These are phyloP conservation scores for Hirtodrosophila confusa DNA, from an alignment of 2,888 invertebrate species.

Conservation along the genomic window DNA sequence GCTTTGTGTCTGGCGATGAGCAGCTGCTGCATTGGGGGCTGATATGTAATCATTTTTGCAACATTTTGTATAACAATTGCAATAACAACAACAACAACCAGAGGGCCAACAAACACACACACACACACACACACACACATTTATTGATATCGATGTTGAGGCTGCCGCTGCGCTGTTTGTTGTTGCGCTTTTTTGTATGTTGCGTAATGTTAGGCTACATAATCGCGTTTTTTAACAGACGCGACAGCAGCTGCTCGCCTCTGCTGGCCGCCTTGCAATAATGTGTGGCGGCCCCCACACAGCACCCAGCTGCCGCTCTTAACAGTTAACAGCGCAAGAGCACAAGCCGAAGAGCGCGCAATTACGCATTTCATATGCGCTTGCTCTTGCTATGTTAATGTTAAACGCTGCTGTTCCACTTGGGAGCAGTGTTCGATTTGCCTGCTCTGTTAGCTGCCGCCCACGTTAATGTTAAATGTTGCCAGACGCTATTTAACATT, in stretches of 20 bases:
- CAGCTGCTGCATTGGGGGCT: slow-evolving; percentile 15
- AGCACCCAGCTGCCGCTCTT: slow-evolving; percentile 27
- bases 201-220: slow-evolving; percentile 80
- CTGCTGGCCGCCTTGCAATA: background rate
- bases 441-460: slow-evolving; percentile 8
- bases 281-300: background rate
- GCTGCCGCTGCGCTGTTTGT: slow-evolving; percentile 22
- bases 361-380: too few relatives aligned
- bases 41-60: slow-evolving; percentile 66
- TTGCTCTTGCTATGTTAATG: slow-evolving; percentile 35
- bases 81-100: slow-evolving; percentile 34
- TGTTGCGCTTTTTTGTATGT: slow-evolving; percentile 62
- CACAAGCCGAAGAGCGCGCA: slow-evolving; percentile 3
- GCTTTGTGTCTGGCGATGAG: slow-evolving; percentile 3
- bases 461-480: slow-evolving; percentile 5
- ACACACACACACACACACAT: slow-evolving; percentile 19
- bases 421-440: slow-evolving; percentile 23
- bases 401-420: background rate
- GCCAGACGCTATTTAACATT: slow-evolving; percentile 18
- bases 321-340: slow-evolving; percentile 56
- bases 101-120: slow-evolving; percentile 26
- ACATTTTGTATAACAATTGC: slow-evolving; percentile 66
- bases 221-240: slow-evolving; percentile 70
- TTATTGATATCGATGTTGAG: slow-evolving; percentile 36
- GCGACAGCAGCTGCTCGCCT: slow-evolving; percentile 39